Base-by-base conservation (phyloP, 2,113 vertebrate species). In the Brachionichthys hirsutus region DNA sequence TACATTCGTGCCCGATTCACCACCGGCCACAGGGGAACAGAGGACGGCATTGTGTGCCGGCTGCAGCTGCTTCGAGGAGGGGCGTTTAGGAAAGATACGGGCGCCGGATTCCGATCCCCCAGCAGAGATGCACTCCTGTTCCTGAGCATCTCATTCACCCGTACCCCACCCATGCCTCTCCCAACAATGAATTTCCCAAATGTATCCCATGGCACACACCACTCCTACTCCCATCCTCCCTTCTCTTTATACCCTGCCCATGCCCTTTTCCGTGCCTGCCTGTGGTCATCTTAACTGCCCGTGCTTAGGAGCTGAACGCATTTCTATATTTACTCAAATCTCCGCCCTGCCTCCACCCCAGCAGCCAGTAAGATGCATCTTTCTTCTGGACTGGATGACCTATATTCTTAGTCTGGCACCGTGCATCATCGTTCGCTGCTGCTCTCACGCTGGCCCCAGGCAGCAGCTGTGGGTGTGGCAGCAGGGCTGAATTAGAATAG, bases 341-440 rank as follows among this genome's bases (percentile, higher is more conserved):
- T 80, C 75, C 75, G 53, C 73, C 80, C 75, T 13, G 69, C 68
- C 58, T 71, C 73, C 45, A 56, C 45, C 58, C 67, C 19, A 7
- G 54, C 70, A 80, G 76, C 67, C 79, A 70, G 53, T n/a, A 42
- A 64, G 55, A 81, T 86, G 85, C 69, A 80, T 86, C 82, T 89
- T 87, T 89, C 57, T 89, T 86, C 78, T 45, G 44, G 56, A 61
- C 67, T 59, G 63, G 54, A 63, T 88, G 88, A 88, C 88, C 88
- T 88, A 90, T 87, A 90, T 90, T 87, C 73, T 70, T 36, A 67
- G 75, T 75, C 78, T 73, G 78, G 76, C 65, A 75, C 68, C 35
- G 9, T 65, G 64, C 63, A 74, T 44, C 70, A 64, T 70, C 80
- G 78, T 80, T 77, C 66, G 67, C 54, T 17, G 16, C 65, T 45